phyloP scores from a whole-genome alignment of 2,888 invertebrate genomes.

The Pseudanteris insignis region DNA sequence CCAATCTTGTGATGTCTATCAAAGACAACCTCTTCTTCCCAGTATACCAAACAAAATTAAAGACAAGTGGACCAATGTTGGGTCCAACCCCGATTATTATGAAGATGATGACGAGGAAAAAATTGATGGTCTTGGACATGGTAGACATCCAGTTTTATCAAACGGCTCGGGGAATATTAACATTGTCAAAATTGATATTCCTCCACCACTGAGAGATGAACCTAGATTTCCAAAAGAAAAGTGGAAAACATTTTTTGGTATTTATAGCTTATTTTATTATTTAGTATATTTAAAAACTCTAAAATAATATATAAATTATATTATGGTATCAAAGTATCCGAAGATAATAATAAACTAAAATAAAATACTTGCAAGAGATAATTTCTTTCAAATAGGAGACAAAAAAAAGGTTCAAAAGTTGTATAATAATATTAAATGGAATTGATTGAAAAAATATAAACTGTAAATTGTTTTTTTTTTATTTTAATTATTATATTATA shows the following conservation, averaged over 20 bases:
- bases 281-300: no score
- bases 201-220: constrained; percentile 77
- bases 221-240: constrained; percentile 84
- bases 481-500: no score
- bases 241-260: constrained; percentile 79
- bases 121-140: constrained; percentile 62
- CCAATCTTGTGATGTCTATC: constrained; percentile 69
- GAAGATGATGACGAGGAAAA: constrained; percentile 68
- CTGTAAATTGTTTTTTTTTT: no score
- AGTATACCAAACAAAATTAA: constrained; percentile 66
- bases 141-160: constrained; percentile 56
- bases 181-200: constrained; percentile 73
- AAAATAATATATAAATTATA: no score
- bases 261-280: no score
- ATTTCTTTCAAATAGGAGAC: no score
- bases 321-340: no score
- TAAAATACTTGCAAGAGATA: no score
- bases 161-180: constrained; percentile 65
- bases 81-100: constrained; percentile 66
- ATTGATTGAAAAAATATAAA: no score
- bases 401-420: no score
- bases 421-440: no score
- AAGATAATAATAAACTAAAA: no score
- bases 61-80: constrained; percentile 60
- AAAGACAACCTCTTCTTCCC: constrained; percentile 71